Evolutionary conservation across 2,888 invertebrate species (phyloP), one percentile per base, ranked within the genome.

Genomic region (Xiphydria camelus): DNA sequence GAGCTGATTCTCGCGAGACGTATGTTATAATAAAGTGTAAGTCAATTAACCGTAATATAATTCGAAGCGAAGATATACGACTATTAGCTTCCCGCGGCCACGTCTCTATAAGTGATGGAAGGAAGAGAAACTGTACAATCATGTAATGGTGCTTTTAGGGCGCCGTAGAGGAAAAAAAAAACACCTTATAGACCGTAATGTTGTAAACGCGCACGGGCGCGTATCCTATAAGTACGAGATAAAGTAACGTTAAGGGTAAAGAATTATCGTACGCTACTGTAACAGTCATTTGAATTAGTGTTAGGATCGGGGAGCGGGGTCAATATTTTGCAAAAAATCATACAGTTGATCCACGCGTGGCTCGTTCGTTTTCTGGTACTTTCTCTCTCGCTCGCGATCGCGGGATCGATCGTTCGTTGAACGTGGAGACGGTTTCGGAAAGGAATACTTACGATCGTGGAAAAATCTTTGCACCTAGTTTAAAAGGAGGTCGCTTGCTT

Each of bases 61-160:
- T 45, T 18, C n/a, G 22, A 31, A 19, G 5, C 26, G 17, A 22
- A 14, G 15, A 29, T 6, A n/a, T n/a, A n/a, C n/a, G n/a, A n/a
- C n/a, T n/a, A n/a, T n/a, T n/a, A n/a, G n/a, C n/a, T n/a, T n/a
- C n/a, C n/a, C n/a, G n/a, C n/a, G n/a, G n/a, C n/a, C n/a, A n/a
- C n/a, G n/a, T n/a, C n/a, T 35, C 12, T 47, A 41, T 45, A 29
- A 32, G 20, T 40, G 42, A 36, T 41, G 42, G 41, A 38, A 35
- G 41, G 31, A 38, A 32, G 41, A 45, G 41, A 49, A 55, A 57
- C 53, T 57, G 57, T 55, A 57, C 59, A 59, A 57, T 57, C 57
- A 57, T 52, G 34, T 43, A 48, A 39, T 42, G 47, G 50, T 49
- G 50, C 42, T 47, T 23, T 25, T 45, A 45, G 45, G 32, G 40